phyloP scores from a whole-genome alignment of 2,113 vertebrate genomes.

The Laterallus jamaicensis region DNA sequence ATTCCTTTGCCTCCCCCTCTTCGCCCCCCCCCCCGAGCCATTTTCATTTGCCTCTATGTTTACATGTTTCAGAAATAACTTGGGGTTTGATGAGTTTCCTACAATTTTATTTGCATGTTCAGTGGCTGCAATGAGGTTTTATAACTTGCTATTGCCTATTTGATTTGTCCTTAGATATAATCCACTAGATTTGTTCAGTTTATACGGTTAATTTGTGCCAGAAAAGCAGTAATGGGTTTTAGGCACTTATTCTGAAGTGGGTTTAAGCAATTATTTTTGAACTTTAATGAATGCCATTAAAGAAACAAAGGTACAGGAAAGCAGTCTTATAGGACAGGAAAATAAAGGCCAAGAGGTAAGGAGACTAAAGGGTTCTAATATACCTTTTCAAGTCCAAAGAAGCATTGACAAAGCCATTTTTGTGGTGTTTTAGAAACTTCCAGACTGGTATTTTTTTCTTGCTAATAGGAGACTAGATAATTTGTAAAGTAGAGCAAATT shows the following conservation, averaged over 20 bases:
- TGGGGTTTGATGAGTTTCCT: neutral
- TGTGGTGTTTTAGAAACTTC: neutral
- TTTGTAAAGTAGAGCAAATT: neutral
- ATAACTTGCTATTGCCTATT: neutral
- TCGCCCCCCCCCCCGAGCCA: too few relatives aligned
- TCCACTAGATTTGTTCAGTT: constrained; percentile 8
- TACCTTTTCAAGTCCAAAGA: neutral
- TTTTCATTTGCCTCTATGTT: neutral
- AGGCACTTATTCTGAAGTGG: neutral
- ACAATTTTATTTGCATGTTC: neutral
- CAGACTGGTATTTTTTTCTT: neutral
- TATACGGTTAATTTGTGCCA: constrained; percentile 31
- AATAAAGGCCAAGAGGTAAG: neutral
- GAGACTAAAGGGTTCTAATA: neutral
- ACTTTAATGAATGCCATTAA: constrained; percentile 46
- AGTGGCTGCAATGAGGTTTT: neutral
- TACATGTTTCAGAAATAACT: neutral
- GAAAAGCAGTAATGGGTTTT: constrained; percentile 22
- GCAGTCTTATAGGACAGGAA: neutral
- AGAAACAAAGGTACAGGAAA: neutral
- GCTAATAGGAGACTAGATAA: neutral
- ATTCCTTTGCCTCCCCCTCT: neutral
- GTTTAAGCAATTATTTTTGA: constrained; percentile 22
- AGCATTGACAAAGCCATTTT: neutral
- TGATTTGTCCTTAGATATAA: constrained; percentile 56